Percentiles rank a stretch among this genome's conserved stretches.
Conservation (phyloP, 1,140 invertebrate genomes). For the Formica selysi region DNA sequence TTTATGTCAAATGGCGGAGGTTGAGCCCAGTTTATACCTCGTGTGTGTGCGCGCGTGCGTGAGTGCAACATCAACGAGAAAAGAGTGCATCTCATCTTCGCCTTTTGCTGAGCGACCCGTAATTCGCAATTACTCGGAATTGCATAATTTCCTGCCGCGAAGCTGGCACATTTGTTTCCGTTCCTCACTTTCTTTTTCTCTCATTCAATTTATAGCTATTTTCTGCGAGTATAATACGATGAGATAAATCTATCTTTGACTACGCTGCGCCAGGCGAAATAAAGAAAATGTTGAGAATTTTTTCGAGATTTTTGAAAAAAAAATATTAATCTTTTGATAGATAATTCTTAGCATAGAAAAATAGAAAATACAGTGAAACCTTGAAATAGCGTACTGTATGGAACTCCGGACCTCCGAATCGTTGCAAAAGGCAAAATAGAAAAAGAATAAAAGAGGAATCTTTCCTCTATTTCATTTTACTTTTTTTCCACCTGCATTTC, state of each 20-base stretch:
- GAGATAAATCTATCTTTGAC: constrained; percentile 53
- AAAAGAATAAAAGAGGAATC: constrained; percentile 26
- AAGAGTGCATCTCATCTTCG: constrained; percentile 61
- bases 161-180: constrained; percentile 18
- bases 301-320: no score
- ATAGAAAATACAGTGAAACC: no score
- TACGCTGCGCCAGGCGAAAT: background rate
- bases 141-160: constrained; percentile 50
- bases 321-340: no score
- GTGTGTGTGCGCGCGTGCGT: no score
- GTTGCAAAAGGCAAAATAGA: constrained; percentile 18
- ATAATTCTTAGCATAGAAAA: no score
- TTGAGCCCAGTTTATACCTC: no score
- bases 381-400: no score
- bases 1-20: no score
- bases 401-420: no score
- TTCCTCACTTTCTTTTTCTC: constrained; percentile 30
- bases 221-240: constrained; percentile 37
- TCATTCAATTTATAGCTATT: constrained; percentile 51
- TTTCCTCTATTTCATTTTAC: constrained; percentile 7
- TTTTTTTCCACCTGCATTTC: background rate
- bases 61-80: background rate
- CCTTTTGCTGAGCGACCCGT: background rate
- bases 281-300: no score
- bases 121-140: constrained; percentile 30